Percentiles rank a stretch among this genome's conserved stretches.
Evolutionary conservation across 2,888 invertebrate species (phyloP).

Genomic region (Xanthorhoe spadicearia): DNA sequence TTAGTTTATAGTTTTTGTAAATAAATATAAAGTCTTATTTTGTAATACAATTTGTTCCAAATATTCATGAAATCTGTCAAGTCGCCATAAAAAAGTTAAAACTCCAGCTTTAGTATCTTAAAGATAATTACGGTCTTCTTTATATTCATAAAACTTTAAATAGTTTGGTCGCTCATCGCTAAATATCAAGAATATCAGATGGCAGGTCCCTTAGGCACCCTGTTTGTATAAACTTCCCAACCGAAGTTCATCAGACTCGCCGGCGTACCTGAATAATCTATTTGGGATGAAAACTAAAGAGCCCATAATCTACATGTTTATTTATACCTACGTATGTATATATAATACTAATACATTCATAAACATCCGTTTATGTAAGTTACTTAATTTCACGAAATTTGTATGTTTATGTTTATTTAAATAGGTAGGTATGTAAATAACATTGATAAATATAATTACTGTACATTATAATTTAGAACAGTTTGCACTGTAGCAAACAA

Average conservation of each 20-base stretch:
- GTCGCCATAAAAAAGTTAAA: not conserved
- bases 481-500: no score
- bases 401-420: no score
- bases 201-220: slow-evolving; percentile 9
- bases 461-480: no score
- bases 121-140: not conserved
- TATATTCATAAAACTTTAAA: not conserved
- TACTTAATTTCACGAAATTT: not conserved
- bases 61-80: not conserved
- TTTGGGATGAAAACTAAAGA: slow-evolving; percentile 1
- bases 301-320: not conserved
- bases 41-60: no score
- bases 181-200: slow-evolving; percentile 14
- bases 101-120: not conserved
- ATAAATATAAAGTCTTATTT: no score
- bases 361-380: no score
- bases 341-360: no score
- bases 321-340: not conserved
- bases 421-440: not conserved
- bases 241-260: slow-evolving; percentile 1
- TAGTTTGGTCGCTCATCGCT: not conserved
- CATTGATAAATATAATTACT: no score
- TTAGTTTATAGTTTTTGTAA: no score
- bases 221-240: slow-evolving; percentile 18
- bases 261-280: not conserved